These are phyloP conservation scores for Ophiothrix spiculata DNA, from an alignment of 35 echinoderm and acorn worm genomes.

Conservation along the genomic window DNA sequence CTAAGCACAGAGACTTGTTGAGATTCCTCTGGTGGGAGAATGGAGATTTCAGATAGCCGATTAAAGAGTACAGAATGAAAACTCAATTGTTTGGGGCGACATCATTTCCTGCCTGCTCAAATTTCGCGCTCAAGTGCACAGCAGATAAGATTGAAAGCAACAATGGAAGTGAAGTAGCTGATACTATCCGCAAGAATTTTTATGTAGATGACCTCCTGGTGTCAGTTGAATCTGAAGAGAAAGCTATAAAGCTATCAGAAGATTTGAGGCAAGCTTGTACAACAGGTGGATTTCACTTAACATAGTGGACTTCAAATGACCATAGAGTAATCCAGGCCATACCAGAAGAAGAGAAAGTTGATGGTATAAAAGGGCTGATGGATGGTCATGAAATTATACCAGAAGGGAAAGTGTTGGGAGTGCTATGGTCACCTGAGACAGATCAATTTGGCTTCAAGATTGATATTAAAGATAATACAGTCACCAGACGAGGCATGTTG, in stretches of 20 bases:
- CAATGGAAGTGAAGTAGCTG: neutral
- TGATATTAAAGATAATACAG: neutral
- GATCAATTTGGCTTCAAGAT: slow-evolving; percentile 45
- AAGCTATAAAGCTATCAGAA: slow-evolving; percentile 12
- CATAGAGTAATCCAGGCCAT: slow-evolving; percentile 30
- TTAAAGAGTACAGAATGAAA: slow-evolving; percentile 15
- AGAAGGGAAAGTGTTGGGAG: slow-evolving; percentile 37
- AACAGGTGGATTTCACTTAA: slow-evolving; percentile 44
- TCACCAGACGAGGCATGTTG: slow-evolving; percentile 55
- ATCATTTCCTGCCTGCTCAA: neutral
- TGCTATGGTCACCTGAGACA: slow-evolving; percentile 48
- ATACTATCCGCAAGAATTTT: slow-evolving; percentile 12
- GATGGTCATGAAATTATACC: slow-evolving; percentile 24
- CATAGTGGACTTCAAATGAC: slow-evolving; percentile 36
- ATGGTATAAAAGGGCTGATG: slow-evolving; percentile 20
- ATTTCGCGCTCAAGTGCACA: slow-evolving; percentile 11
- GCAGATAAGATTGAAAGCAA: neutral
- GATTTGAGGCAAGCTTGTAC: slow-evolving; percentile 15
- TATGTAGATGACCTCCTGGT: slow-evolving; percentile 41
- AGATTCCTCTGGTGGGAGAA: slow-evolving; percentile 51
- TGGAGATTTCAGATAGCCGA: slow-evolving; percentile 25
- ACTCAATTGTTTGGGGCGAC: slow-evolving; percentile 23
- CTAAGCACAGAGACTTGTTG: slow-evolving; percentile 16
- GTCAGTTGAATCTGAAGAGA: slow-evolving; percentile 6
- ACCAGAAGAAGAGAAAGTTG: slow-evolving; percentile 37